Conservation (phyloP, 92 coral and sea anemone species). For the Epizoanthus illoricatus region DNA sequence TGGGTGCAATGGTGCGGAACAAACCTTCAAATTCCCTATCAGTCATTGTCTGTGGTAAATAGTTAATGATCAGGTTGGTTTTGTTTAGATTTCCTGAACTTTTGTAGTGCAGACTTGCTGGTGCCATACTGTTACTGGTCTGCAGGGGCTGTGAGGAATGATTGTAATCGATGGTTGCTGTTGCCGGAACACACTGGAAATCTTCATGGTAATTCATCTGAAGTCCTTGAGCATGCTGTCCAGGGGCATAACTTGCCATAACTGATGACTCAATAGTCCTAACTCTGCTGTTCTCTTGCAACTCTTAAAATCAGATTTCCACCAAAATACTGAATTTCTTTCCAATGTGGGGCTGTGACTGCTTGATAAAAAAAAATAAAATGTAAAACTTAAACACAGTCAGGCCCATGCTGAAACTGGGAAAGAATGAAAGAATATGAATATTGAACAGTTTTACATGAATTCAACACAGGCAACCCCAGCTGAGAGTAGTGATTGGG, state of each 20-base stretch:
- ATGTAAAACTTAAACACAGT: neutral
- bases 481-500: too few species aligned
- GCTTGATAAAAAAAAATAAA: neutral
- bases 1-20: constrained; percentile 66
- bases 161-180: constrained; percentile 26
- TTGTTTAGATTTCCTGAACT: constrained; percentile 33
- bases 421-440: too few species aligned
- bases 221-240: constrained; percentile 24
- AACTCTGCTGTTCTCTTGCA: neutral
- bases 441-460: too few species aligned
- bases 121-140: neutral
- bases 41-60: constrained; percentile 71
- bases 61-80: constrained; percentile 80
- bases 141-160: constrained; percentile 10
- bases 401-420: neutral
- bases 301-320: neutral
- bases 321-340: neutral
- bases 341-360: neutral
- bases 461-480: too few species aligned
- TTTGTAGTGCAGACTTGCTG: neutral
- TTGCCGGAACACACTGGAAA: constrained; percentile 7
- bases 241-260: constrained; percentile 22
- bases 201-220: constrained; percentile 26
- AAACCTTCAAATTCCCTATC: constrained; percentile 68
- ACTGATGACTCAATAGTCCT: neutral